Evolutionary conservation across 2,888 invertebrate genomes (phyloP), one percentile per base, ranked within the genome.

Genomic region (Chloromyia formosa): DNA sequence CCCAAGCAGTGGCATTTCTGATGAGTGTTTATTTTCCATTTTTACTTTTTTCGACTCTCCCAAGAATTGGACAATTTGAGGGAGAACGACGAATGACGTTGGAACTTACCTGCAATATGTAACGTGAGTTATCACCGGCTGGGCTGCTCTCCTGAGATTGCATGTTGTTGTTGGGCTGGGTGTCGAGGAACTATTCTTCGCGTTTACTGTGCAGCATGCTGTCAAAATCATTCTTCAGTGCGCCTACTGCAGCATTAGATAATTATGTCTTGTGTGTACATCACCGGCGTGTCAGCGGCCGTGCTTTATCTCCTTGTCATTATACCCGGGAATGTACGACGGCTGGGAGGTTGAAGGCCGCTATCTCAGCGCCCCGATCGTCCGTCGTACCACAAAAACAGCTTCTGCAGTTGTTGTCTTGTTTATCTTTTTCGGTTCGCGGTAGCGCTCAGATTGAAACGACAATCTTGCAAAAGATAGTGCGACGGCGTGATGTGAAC

Each of bases 21-120:
- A 35, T 35, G 27, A 35, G 27, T 35, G 27, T 35, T 35, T 40
- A 40, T 27, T 62, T 62, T 62, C 16, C 16, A 16, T 16, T 40
- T 16, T 18, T 23, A 40, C n/a, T n/a, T 49, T 49, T 49, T 22
- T 49, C 22, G 23, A 49, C 49, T 49, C 27, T 7, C 27, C 27
- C 27, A 7, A 35, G 27, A 35, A 35, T 35, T 7, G 27, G 27
- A 35, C 27, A 4, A 7, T 7, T 7, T 35, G 27, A 7, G 27
- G 27, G 27, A 35, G n/a, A n/a, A n/a, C 7, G 27, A 35, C 45
- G 66, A 22, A 20, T 49, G 49, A 66, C 56, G 20, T 62, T 14
- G 16, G 2, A 49, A 75, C 75, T 76, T 78, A 94, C 94, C 90
- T 94, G 93, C 80, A 92, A 91, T 84, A 92, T 91, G 86, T 90